Evolutionary conservation across 2,888 invertebrate genomes (phyloP), one percentile per base, ranked within the genome.

Genomic region (Stratiomys singularior): DNA sequence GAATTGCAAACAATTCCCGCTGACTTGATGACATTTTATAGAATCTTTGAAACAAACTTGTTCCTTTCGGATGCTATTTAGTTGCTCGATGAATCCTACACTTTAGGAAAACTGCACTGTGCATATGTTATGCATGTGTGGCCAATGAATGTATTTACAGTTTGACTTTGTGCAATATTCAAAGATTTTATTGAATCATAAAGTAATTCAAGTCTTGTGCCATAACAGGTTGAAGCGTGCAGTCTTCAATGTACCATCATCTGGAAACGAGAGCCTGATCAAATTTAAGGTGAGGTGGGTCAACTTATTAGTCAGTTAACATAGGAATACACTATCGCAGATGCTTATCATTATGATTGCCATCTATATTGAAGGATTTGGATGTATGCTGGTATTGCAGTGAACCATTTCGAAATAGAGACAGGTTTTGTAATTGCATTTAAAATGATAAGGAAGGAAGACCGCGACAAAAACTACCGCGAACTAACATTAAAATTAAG

Each of bases 1-100:
- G 58, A 25, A 74, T 56, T 25, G 58, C 27, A 11, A 52, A 74
- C 58, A 74, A 52, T 74, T 72, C 74, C 74, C 13, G 74, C 58
- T 74, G 74, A 56, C 25, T 74, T 74, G 30, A 58, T 74, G 74
- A 74, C 74, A 74, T 74, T 74, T 58, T 56, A 25, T 30, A 27
- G 37, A 67, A 67, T 9, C 37, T 37, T 44, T 44, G 21, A 67
- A 30, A 18, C 44, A 18, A 67, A 21, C 67, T 67, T 67, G 46
- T 67, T 18, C n/a, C 18, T 67, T 30, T 37, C 37, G 37, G 5
- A 9, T n/a, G 21, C 13, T 25, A 56, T 11, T 11, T 21, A 60
- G 13, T 13, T 60, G 23, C 11, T 60, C 13, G 21, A 23, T 18
- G 60, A 5, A 23, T 21, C 23, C 23, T 60, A 1, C 23, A 21